Evolutionary conservation across 2,113 vertebrate species (phyloP).

Genomic region (Dasyornis broadbenti): DNA sequence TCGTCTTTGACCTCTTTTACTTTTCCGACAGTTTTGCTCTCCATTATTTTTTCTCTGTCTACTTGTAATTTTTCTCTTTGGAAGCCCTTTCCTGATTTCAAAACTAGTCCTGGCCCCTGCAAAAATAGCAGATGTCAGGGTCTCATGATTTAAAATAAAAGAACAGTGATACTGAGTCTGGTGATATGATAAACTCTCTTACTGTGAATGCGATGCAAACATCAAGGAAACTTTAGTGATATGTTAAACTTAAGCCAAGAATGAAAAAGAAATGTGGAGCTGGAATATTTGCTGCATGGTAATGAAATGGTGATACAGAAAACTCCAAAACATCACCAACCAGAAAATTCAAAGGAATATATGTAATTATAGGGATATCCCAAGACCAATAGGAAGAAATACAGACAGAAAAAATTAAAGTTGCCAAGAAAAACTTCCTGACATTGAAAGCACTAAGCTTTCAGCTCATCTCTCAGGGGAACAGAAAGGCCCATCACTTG

Average conservation of each 20-base stretch:
- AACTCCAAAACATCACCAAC: background rate
- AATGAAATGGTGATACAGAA: background rate
- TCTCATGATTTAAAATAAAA: background rate
- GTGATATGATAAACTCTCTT: background rate
- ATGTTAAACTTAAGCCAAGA: background rate
- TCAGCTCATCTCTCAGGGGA: background rate
- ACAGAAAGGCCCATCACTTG: background rate
- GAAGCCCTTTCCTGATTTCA: background rate
- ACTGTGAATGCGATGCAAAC: background rate
- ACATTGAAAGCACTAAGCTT: constrained; percentile 29
- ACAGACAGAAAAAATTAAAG: background rate
- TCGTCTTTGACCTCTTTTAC: background rate
- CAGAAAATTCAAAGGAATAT: background rate
- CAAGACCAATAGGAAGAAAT: background rate
- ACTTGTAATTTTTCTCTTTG: background rate
- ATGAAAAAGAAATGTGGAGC: background rate
- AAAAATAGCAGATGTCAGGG: constrained; percentile 35
- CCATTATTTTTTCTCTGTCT: background rate
- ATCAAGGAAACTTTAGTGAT: background rate
- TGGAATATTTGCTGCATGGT: background rate
- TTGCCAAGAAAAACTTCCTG: constrained; percentile 31
- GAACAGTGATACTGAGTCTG: background rate
- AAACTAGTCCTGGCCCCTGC: constrained; percentile 8
- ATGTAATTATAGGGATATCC: background rate
- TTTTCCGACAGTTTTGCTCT: background rate